Evolutionary conservation across 2,113 vertebrate species (phyloP).

Genomic region (Tachycineta bicolor): DNA sequence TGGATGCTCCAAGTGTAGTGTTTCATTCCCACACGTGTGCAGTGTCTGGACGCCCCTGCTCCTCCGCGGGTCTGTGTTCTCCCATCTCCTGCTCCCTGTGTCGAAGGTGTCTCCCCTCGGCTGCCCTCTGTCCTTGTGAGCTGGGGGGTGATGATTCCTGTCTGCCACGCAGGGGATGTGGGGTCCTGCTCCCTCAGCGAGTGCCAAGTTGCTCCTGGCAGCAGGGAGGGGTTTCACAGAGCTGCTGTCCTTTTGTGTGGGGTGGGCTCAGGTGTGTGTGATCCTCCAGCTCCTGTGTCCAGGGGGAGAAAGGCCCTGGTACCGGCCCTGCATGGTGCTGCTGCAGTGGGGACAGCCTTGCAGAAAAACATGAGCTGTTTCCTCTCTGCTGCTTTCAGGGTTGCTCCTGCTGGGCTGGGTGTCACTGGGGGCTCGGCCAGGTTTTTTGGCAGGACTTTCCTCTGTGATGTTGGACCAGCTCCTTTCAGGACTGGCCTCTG

Average conservation of each 20-base stretch:
- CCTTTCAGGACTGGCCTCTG: background rate
- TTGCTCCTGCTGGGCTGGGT: background rate
- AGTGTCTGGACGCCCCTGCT: accelerated
- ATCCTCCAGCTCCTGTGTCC: background rate
- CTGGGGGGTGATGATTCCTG: background rate
- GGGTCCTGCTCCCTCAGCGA: background rate
- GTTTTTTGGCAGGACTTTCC: background rate
- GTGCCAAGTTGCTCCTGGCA: background rate
- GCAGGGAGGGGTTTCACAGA: background rate
- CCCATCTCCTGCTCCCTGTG: background rate
- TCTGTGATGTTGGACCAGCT: background rate
- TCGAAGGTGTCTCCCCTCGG: accelerated
- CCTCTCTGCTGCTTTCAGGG: background rate
- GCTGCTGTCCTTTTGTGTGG: background rate
- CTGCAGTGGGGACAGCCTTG: background rate
- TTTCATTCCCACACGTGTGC: background rate
- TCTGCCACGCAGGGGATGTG: background rate
- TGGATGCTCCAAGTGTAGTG: background rate
- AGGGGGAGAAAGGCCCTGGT: accelerated
- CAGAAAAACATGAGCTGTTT: background rate
- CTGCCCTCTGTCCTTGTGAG: background rate
- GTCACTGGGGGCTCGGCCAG: background rate
- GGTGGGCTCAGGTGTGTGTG: background rate
- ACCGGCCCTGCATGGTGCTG: background rate
- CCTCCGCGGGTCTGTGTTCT: background rate